Evolutionary conservation across 1,140 invertebrate species (phyloP), one percentile per base, ranked within the genome.

Genomic region (Achatina immaculata): DNA sequence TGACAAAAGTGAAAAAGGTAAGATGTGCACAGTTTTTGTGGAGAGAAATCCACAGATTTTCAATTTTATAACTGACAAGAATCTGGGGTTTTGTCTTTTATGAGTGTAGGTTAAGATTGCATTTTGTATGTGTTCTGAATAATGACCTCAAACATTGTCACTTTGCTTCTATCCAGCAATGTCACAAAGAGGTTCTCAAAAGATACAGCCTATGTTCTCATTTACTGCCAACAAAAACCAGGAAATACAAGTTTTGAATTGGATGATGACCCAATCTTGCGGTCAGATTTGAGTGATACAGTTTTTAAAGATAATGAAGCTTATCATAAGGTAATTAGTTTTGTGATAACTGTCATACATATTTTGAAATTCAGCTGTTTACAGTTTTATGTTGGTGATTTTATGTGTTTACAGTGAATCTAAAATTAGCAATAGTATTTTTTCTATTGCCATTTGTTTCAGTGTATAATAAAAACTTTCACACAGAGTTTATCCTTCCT

Each of bases 141-240:
- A n/a, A n/a, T n/a, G n/a, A n/a, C n/a, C n/a, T n/a, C n/a, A n/a
- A n/a, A n/a, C n/a, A n/a, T n/a, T n/a, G n/a, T 48, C 45, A 11
- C 45, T 48, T 19, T 48, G 21, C 36, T 7, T 11, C 68, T n/a
- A 16, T 40, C 40, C 16, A 75, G 93, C 81, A 92, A 90, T 78
- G 90, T 95, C 34, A 93, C 87, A 1, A 85, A 88, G 42, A 84
- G 87, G 34, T 92, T 94, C 78, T 93, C 93, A 4, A 94, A 94
- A 0, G 95, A 95, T 86, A 96, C 96, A 0, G 95, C 95, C 0
- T 97, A 96, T 84, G 94, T 96, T 72, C 90, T 96, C 3, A 95
- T 96, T 85, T 97, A 97, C 80, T 90, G 91, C 31, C 92, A 87
- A 42, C 83, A 89, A 2, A 85, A 83, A 34, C 75, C 83, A 3